Conservation (phyloP, 1,140 invertebrate genomes). For the Aplysia californica region DNA sequence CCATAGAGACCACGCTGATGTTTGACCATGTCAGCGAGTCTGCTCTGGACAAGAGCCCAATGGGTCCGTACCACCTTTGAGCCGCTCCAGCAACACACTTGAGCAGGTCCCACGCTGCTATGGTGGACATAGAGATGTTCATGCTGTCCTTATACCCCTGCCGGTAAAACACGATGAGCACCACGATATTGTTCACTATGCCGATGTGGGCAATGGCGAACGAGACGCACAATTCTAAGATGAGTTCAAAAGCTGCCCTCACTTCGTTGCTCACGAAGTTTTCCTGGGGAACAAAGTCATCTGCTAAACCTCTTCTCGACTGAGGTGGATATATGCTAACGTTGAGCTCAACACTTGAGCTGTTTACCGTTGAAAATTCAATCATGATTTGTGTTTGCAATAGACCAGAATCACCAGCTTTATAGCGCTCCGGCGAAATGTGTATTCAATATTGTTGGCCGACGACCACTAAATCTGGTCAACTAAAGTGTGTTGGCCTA, state of each 20-base stretch:
- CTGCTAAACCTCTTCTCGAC: no score
- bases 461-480: no score
- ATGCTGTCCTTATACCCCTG: slow-evolving; percentile 24
- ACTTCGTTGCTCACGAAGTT: not conserved
- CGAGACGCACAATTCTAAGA: not conserved
- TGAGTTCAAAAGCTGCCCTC: not conserved
- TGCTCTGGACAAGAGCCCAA: not conserved
- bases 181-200: slow-evolving; percentile 17
- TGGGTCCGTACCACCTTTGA: not conserved
- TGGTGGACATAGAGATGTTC: slow-evolving; percentile 16
- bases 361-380: no score
- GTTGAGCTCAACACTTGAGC: no score
- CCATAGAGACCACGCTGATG: slow-evolving; percentile 13
- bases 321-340: no score
- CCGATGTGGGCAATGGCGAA: slow-evolving; percentile 1
- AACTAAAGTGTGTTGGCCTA: no score
- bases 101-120: slow-evolving; percentile 16
- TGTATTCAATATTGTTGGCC: no score
- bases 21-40: not conserved
- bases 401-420: no score
- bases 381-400: no score
- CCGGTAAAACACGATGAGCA: slow-evolving; percentile 14
- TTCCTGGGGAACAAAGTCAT: no score
- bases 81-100: slow-evolving; percentile 16
- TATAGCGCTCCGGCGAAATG: no score